Conservation (phyloP, 1,140 invertebrate genomes). For the Zaprionus taronus region DNA sequence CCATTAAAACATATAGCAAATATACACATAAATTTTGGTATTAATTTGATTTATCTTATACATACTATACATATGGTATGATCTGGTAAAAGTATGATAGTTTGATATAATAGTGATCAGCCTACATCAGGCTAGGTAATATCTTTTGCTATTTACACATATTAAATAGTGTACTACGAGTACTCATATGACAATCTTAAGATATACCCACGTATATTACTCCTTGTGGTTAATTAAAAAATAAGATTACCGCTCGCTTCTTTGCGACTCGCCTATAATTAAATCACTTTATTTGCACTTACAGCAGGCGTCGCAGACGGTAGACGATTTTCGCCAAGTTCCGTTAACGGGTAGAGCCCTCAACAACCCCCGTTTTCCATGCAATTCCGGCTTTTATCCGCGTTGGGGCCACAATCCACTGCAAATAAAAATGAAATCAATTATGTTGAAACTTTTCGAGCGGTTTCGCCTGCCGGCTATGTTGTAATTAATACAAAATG, state of each 20-base stretch:
- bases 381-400: background rate
- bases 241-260: conserved; percentile 42
- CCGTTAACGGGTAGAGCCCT: conserved; percentile 12
- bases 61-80: too few relatives aligned
- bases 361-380: background rate
- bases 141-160: too few relatives aligned
- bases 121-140: too few relatives aligned
- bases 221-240: conserved; percentile 34
- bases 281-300: conserved; percentile 70
- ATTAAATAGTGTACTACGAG: background rate
- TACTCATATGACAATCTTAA: too few relatives aligned
- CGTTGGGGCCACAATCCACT: conserved; percentile 20
- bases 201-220: background rate
- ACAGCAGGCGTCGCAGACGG: conserved; percentile 37
- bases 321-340: conserved; percentile 18
- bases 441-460: conserved; percentile 74
- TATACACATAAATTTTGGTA: background rate
- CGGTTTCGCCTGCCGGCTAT: conserved; percentile 58
- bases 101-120: too few relatives aligned
- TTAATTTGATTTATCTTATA: background rate
- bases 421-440: conserved; percentile 77
- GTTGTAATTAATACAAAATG: conserved; percentile 82
- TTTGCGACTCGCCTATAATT: conserved; percentile 58
- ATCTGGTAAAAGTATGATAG: too few relatives aligned
- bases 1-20: too few relatives aligned